Conservation (phyloP, 2,113 vertebrate genomes). For the Tetrax tetrax region DNA sequence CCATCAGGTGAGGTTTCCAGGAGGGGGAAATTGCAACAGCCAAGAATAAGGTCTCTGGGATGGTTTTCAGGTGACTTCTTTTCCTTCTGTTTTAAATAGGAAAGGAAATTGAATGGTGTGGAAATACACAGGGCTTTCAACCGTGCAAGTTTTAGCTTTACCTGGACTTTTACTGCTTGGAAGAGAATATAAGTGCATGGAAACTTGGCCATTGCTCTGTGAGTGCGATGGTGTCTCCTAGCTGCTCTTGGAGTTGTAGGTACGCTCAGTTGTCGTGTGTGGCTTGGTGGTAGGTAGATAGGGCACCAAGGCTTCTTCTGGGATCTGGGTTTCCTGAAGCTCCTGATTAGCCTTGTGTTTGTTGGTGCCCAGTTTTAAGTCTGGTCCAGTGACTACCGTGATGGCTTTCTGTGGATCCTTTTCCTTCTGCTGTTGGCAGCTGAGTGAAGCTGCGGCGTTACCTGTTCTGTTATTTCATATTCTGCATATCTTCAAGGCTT, state of each 20-base stretch:
- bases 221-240: neutral
- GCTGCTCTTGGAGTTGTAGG: neutral
- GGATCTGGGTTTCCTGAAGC: neutral
- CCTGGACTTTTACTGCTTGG: neutral
- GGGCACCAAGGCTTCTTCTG: neutral
- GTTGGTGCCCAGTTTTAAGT: neutral
- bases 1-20: neutral
- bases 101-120: neutral
- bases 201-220: neutral
- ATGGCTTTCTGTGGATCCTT: neutral
- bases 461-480: neutral
- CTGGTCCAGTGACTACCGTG: neutral
- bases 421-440: neutral
- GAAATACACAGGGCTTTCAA: neutral
- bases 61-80: neutral
- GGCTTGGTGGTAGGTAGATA: neutral
- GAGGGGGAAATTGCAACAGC: neutral
- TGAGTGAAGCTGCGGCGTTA: neutral
- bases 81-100: neutral
- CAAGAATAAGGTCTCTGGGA: neutral
- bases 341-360: neutral
- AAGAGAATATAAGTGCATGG: neutral
- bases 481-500: neutral
- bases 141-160: neutral
- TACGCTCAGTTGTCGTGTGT: accelerated